Percentiles rank a stretch among this genome's conserved stretches.
phyloP scores from a whole-genome alignment of 1,140 invertebrate genomes.

The Trichogramma pretiosum region DNA sequence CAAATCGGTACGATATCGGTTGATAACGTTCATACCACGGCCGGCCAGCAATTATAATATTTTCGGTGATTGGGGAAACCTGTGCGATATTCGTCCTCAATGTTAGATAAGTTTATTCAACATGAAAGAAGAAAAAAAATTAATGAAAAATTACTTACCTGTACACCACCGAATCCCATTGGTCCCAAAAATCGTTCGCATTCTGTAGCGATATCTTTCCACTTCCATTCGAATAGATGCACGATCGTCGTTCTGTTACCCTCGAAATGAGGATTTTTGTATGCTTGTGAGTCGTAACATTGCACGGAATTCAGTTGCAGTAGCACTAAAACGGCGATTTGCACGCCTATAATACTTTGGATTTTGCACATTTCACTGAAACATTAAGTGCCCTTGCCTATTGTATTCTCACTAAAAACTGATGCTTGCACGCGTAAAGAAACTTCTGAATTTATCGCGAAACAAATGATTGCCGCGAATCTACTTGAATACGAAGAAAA shows the following conservation, averaged over 20 bases:
- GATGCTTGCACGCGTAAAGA: no score
- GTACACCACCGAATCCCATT: constrained; percentile 60
- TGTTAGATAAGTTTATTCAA: not conserved
- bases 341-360: no score
- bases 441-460: no score
- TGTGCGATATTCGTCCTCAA: constrained; percentile 24
- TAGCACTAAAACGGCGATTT: no score
- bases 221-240: constrained; percentile 60
- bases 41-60: constrained; percentile 44
- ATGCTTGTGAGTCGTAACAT: not conserved
- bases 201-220: constrained; percentile 56
- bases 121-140: no score
- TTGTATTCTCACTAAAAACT: no score
- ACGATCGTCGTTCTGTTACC: constrained; percentile 37
- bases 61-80: constrained; percentile 65
- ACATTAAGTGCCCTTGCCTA: no score
- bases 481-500: no score
- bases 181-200: constrained; percentile 58
- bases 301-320: no score
- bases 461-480: no score
- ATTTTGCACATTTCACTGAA: no score
- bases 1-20: constrained; percentile 58
- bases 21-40: constrained; percentile 62
- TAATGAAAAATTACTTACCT: constrained; percentile 50
- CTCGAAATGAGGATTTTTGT: constrained; percentile 28